A percentile compares a stretch with the other conserved stretches of the same genome.
These are phyloP conservation scores for Digitonthophagus gazella DNA, from an alignment of 2,888 invertebrate species.

Conservation along the genomic window DNA sequence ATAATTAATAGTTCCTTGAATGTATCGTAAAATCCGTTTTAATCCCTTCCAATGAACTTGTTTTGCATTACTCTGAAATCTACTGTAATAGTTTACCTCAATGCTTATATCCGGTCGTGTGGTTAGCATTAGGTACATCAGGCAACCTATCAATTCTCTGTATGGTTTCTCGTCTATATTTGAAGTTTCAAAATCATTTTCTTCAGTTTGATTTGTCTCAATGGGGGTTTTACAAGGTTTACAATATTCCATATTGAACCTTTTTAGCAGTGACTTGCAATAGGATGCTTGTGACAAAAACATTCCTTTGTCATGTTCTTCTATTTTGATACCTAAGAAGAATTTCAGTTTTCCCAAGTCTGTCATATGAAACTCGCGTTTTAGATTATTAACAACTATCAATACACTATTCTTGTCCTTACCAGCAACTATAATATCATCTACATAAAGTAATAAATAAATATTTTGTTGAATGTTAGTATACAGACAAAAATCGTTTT, in stretches of 20 bases:
- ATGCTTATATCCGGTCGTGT: conserved; percentile 21
- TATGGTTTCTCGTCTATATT: conserved; percentile 22
- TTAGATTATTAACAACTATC: conserved; percentile 27
- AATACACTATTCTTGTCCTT: conserved; percentile 25
- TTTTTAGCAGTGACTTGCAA: conserved; percentile 9
- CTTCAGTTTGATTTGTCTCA: neutral
- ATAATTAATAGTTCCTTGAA: neutral
- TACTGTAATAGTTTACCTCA: conserved; percentile 25
- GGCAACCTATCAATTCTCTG: conserved; percentile 30
- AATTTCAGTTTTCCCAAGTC: neutral
- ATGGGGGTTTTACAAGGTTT: conserved; percentile 22
- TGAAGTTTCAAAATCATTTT: neutral
- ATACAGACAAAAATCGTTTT: conserved; percentile 12
- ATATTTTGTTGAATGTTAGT: conserved; percentile 7
- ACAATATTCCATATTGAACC: conserved; percentile 28
- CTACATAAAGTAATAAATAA: conserved; percentile 34
- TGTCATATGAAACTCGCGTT: conserved; percentile 28
- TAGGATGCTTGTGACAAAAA: conserved; percentile 2
- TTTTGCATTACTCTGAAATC: conserved; percentile 30
- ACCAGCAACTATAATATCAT: conserved; percentile 31
- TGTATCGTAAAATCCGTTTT: conserved; percentile 21
- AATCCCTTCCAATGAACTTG: conserved; percentile 26
- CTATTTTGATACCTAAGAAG: conserved; percentile 6
- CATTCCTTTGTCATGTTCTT: neutral
- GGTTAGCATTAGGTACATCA: conserved; percentile 25